phyloP scores from a whole-genome alignment of 2,797 vertebrate genomes.

The Botia almorhae region DNA sequence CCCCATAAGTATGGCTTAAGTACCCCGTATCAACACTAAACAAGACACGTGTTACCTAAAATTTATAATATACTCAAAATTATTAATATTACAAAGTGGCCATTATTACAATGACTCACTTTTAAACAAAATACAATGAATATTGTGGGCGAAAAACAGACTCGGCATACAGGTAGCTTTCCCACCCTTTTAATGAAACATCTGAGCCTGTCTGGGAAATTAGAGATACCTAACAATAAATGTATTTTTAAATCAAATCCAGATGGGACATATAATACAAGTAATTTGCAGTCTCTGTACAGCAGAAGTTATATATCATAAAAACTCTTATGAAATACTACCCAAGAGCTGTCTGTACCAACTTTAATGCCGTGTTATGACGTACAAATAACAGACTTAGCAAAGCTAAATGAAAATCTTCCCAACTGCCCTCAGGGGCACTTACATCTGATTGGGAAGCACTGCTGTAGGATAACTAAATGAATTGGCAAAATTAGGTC shows the following conservation, averaged over 20 bases:
- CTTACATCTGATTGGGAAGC: neutral
- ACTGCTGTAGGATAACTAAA: neutral
- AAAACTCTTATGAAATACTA: slow-evolving; percentile 2
- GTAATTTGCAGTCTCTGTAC: slow-evolving; percentile 10
- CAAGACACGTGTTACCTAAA: neutral
- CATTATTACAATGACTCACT: neutral
- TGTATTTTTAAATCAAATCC: slow-evolving; percentile 26
- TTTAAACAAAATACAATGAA: neutral
- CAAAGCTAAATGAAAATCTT: slow-evolving; percentile 16
- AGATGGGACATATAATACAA: slow-evolving; percentile 26
- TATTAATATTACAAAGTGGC: neutral
- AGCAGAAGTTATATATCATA: neutral
- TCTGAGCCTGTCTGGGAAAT: neutral
- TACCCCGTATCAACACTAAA: neutral
- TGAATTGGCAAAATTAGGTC: neutral
- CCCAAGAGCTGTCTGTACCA: neutral
- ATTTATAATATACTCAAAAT: neutral
- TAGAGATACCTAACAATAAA: neutral
- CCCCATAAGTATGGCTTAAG: neutral
- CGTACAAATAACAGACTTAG: neutral
- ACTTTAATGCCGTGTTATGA: neutral
- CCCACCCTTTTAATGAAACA: neutral
- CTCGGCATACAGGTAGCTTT: neutral
- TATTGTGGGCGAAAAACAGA: neutral
- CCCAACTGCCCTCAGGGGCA: neutral